A percentile compares a stretch with the other conserved stretches of the same genome.
phyloP scores from a whole-genome alignment of 2,113 vertebrate species.

The Cololabis saira region DNA sequence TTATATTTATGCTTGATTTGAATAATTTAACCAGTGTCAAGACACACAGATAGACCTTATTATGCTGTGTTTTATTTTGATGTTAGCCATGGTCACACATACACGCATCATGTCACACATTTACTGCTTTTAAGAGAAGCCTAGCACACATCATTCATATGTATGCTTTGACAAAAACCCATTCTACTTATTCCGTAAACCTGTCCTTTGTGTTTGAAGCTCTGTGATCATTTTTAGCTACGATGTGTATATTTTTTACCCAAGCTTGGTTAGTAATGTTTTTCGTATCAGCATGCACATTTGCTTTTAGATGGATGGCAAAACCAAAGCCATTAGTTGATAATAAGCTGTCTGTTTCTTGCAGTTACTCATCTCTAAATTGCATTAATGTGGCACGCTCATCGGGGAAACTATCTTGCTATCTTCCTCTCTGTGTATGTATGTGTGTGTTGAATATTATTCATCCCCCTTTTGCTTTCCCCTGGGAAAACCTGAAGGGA shows the following conservation, averaged over 20 bases:
- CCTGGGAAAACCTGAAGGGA: constrained; percentile 11
- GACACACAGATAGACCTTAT: constrained; percentile 66
- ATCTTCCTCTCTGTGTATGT: constrained; percentile 18
- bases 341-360: constrained; percentile 78
- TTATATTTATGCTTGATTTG: constrained; percentile 82
- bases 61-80: constrained; percentile 28
- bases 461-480: constrained; percentile 43
- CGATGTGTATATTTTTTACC: neutral
- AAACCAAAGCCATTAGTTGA: constrained; percentile 76
- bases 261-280: constrained; percentile 52
- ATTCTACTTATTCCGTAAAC: neutral
- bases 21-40: constrained; percentile 85
- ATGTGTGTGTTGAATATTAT: constrained; percentile 29
- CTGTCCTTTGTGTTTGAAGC: constrained; percentile 12
- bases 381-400: constrained; percentile 71
- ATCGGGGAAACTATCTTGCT: constrained; percentile 67
- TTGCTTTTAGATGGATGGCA: constrained; percentile 73
- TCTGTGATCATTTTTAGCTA: neutral
- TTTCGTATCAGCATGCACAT: constrained; percentile 76
- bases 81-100: constrained; percentile 9
- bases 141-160: neutral
- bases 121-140: neutral
- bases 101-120: neutral
- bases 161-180: neutral
- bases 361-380: constrained; percentile 78